Evolutionary conservation across 2,888 invertebrate species (phyloP), one percentile per base, ranked within the genome.

Genomic region (Thymelicus sylvestris): DNA sequence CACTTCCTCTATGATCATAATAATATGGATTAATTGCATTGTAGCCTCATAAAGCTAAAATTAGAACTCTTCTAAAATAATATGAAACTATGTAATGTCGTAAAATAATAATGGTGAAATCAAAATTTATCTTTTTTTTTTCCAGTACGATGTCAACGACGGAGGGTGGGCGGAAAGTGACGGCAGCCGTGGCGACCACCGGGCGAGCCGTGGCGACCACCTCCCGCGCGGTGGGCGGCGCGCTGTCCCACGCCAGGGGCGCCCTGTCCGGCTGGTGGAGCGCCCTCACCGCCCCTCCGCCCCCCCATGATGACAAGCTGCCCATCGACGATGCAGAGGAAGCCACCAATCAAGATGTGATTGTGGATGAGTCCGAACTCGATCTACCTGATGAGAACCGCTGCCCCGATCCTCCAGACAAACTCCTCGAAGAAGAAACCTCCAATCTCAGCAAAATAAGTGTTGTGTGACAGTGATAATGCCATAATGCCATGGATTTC

Each of bases 61-160:
- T 31, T 31, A 31, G 3, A 31, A 31, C 31, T 19, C 19, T 31
- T 31, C 31, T 31, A 31, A 31, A 31, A 31, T 31, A 31, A 31
- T 31, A 31, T 2, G 31, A 31, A 31, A 31, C 31, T 5, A 31
- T 24, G 3, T 1, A 24, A 24, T 24, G 24, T 24, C 24, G 2
- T 24, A 24, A 24, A 24, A 24, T 24, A 24, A 24, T 24, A 24
- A 24, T 24, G 24, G 24, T 24, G 24, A 24, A 31, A 31, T 31
- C 31, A 31, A 31, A 31, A 31, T 31, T 31, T 31, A 31, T 31
- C 31, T 31, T 19, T 19, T 6, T 59, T 48, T 5, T 76, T 87
- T 91, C 50, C 83, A 98, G 98, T 84, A 98, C 98, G 24, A 98
- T 99, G 97, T 98, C 98, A 80, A 98, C 97, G 82, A 97, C 98